These are phyloP conservation scores for Drosophila suboccidentalis DNA, from an alignment of 2,888 invertebrate genomes.

Conservation along the genomic window DNA sequence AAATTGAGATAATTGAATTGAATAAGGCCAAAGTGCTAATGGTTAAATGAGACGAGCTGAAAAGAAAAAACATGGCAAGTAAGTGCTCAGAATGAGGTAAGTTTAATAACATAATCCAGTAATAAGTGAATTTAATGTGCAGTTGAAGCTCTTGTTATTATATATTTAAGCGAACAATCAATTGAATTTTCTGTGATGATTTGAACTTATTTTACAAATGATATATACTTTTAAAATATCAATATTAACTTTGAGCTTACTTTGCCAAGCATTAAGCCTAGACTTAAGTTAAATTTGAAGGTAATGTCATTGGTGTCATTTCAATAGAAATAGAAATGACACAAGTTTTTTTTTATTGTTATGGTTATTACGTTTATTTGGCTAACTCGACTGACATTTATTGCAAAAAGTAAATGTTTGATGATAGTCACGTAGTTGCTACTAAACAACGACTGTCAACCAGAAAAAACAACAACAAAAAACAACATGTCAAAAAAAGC, in stretches of 20 bases:
- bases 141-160: not conserved
- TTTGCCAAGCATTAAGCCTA: not conserved
- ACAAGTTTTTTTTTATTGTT: conserved; percentile 60
- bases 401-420: conserved; percentile 65
- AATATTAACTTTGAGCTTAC: not conserved
- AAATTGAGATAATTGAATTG: conserved; percentile 44
- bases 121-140: not conserved
- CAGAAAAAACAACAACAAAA: too few relatives aligned
- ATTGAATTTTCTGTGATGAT: too few relatives aligned
- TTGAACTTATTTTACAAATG: too few relatives aligned
- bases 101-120: not conserved
- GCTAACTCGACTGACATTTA: conserved; percentile 60
- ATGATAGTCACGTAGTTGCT: conserved; percentile 74
- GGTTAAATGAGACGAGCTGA: conserved; percentile 23
- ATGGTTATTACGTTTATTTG: conserved; percentile 54
- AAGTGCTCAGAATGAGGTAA: not conserved
- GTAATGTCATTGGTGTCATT: conserved; percentile 16
- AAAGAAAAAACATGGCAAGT: not conserved
- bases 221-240: too few relatives aligned
- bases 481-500: conserved; percentile 1
- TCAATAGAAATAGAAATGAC: conserved; percentile 21
- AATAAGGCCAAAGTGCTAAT: conserved; percentile 17
- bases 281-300: conserved; percentile 3
- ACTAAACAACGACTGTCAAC: conserved; percentile 46
- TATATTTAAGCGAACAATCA: too few relatives aligned